Evolutionary conservation across 2,113 vertebrate species (phyloP), one percentile per base, ranked within the genome.

Genomic region (Sitta europaea): DNA sequence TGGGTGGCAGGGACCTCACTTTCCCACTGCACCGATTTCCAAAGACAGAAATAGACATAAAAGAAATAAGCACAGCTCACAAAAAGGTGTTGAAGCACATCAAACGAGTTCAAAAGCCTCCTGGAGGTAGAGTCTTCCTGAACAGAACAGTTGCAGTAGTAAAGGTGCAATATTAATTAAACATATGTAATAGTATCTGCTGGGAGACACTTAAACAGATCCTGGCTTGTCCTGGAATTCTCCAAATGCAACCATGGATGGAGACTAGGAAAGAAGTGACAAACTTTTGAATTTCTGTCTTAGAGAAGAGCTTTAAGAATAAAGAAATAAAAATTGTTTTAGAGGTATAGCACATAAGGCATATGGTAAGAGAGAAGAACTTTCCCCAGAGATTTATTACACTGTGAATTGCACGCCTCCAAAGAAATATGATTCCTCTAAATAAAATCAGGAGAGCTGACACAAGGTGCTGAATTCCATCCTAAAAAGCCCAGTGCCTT

Each of bases 31-130:
- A 78, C 73, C 85, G 28, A 74, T 84, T 88, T 70, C 68, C 22
- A 6, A 57, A 78, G 92, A 80, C 68, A 38, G 40, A 94, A 94
- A 94, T 86, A 93, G 80, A 80, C 66, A 83, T 88, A 35, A 92
- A 94, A 91, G 75, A 50, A 83, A 53, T 22, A 66, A 86, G 38
- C 5, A 17, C 38, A 23, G 76, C 55, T 92, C 88, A 80, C 20
- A 29, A 80, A 80, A 94, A 89, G 40, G 58, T 88, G 61, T 68
- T 90, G 58, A 73, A 77, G 75, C 40, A 81, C 63, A 75, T 43
- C 31, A 83, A 90, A 88, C 6, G 10, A 55, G 55, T 38, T 93
- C 75, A 76, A 83, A 92, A 90, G 59, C 38, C 51, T 96, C 85
- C 74, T 4, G 20, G 66, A 88, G 54, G 54, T 7, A 86, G 22